Evolutionary conservation across 2,797 vertebrate species (phyloP), one percentile per base, ranked within the genome.

Genomic region (Chaetophractus vellerosus): DNA sequence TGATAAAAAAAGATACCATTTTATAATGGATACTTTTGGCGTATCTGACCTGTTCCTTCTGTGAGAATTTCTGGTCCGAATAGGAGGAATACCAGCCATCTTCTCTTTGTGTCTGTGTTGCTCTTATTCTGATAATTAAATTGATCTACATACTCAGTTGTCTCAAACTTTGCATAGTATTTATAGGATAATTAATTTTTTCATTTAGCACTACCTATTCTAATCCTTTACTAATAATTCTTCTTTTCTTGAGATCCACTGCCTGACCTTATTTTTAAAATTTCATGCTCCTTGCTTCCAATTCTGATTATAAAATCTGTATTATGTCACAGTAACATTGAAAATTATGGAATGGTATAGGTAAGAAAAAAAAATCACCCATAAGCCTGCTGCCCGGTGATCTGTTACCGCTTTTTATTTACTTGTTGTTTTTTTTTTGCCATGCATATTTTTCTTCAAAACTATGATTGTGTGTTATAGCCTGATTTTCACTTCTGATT

Each of bases 351-450:
- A 80, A 45, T 90, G 28, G 28, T 78, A 19, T 36, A 82, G 48
- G 31, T 75, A 87, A 87, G 64, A 59, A 26, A 64, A 85, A 87
- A 72, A 86, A 78, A 33, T 66, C 24, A 74, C 12, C 36, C 1
- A 1, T 72, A 78, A 84, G 24, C 23, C 57, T 88, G 31, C 41
- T 64, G 26, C 6, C 28, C 69, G 71, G 11, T 84, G 55, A 72
- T 88, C 36, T 88, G 10, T 69, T 85, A 90, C 68, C 38, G 26
- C 41, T 83, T 95, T 93, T 80, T 69, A 9, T 91, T 93, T 94
- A 8, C 33, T n/a, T 66, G 41, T 9, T 45, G 45, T 45, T 18
- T 75, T 71, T 48, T 93, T 76, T 89, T 95, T 45, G 79, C 36
- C 59, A 52, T 55, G 36, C 15, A 72, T 74, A 8, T 66, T 64